Percentiles rank a stretch among this genome's conserved stretches.
These are phyloP conservation scores for Triplophysa yarkandensis DNA, from an alignment of 2,797 vertebrate genomes.

Conservation along the genomic window DNA sequence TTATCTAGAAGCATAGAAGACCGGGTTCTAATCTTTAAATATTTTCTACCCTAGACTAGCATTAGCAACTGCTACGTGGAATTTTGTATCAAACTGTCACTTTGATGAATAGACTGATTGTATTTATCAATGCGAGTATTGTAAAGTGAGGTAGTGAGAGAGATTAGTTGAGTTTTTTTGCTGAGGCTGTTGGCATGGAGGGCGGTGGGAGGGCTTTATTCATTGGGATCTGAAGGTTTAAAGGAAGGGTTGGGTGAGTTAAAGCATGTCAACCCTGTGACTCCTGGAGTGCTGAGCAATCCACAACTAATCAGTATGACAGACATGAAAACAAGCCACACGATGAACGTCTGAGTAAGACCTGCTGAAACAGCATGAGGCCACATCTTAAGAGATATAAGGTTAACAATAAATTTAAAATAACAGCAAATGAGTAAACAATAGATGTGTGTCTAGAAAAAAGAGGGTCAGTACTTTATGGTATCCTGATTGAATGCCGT, in stretches of 20 bases:
- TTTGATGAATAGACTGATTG: background rate
- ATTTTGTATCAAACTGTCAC: background rate
- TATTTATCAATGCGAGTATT: background rate
- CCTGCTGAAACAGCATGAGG: background rate
- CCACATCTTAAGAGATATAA: background rate
- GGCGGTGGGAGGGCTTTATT: constrained; percentile 15
- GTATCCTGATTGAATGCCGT: constrained; percentile 18
- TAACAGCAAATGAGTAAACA: background rate
- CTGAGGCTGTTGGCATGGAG: background rate
- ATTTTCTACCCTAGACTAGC: constrained; percentile 1
- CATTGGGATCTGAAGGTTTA: background rate
- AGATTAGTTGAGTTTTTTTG: background rate
- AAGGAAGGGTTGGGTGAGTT: background rate
- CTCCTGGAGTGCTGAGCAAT: constrained; percentile 20
- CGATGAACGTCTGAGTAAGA: background rate
- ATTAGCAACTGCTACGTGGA: background rate
- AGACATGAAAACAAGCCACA: constrained; percentile 5
- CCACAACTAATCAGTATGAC: constrained; percentile 15
- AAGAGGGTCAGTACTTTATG: too few species aligned
- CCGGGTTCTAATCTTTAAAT: background rate
- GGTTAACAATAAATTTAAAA: background rate
- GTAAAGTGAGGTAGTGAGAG: background rate
- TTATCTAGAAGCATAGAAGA: background rate
- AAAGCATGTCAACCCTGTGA: background rate
- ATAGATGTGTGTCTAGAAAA: background rate